Conservation (phyloP, 1,140 invertebrate species). For the Brachionus calyciflorus region DNA sequence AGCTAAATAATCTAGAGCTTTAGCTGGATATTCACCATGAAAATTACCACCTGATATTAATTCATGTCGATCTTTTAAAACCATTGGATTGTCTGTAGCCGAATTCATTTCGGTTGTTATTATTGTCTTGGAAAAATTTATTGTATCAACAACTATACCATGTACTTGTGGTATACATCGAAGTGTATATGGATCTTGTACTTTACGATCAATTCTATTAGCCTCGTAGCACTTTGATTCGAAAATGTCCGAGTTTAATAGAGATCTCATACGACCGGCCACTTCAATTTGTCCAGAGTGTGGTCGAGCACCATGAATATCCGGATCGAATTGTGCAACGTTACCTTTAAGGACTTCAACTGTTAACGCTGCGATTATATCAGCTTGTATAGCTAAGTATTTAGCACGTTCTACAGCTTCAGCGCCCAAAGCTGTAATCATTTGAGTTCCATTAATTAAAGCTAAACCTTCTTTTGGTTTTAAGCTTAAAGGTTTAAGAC, state of each 20-base stretch:
- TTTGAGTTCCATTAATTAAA: constrained; percentile 73
- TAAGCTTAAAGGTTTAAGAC: constrained; percentile 66
- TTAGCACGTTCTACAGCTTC: constrained; percentile 68
- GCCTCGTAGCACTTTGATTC: constrained; percentile 73
- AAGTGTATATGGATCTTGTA: constrained; percentile 74
- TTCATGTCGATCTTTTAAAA: constrained; percentile 69
- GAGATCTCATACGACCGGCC: constrained; percentile 66
- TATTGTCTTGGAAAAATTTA: constrained; percentile 4
- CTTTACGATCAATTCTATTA: constrained; percentile 70
- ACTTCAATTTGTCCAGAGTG: constrained; percentile 70
- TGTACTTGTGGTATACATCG: constrained; percentile 71
- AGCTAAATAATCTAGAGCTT: constrained; percentile 71
- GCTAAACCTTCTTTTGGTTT: constrained; percentile 71
- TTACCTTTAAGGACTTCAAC: constrained; percentile 73
- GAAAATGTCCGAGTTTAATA: constrained; percentile 70
- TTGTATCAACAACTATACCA: not conserved
- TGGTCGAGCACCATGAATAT: constrained; percentile 69
- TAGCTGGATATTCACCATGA: constrained; percentile 73
- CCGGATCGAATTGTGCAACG: constrained; percentile 70
- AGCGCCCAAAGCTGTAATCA: constrained; percentile 70
- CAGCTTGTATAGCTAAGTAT: constrained; percentile 68
- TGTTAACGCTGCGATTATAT: constrained; percentile 71
- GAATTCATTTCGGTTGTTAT: constrained; percentile 66
- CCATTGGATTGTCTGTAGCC: constrained; percentile 71
- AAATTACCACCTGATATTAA: constrained; percentile 73